Evolutionary conservation across 2,113 vertebrate species (phyloP).

Genomic region (Machaerirhynchus nigripectus): DNA sequence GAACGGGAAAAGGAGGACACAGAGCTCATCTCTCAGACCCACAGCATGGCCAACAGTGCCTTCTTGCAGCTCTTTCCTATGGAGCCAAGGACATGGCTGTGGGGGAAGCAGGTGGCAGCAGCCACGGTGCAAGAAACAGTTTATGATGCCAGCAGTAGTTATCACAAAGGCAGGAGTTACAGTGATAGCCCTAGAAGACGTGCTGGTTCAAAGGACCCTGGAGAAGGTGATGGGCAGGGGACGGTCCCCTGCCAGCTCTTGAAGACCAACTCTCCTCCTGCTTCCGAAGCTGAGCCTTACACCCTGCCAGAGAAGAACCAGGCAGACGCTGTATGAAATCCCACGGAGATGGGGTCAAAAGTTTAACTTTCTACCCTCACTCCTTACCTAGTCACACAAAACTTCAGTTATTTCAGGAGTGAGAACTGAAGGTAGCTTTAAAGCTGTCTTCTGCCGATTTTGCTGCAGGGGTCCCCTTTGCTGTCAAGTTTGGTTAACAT

Average conservation of each 20-base stretch:
- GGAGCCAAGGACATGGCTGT: rapidly evolving
- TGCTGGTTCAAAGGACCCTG: background rate
- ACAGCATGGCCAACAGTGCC: background rate
- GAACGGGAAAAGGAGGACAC: background rate
- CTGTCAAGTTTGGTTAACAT: conserved; percentile 39
- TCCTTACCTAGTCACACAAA: conserved; percentile 30
- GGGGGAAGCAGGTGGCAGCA: background rate
- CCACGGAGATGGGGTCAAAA: conserved; percentile 48
- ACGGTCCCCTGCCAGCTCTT: background rate
- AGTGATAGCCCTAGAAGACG: background rate
- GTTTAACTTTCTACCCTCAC: conserved; percentile 53
- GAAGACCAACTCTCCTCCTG: background rate
- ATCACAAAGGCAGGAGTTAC: background rate
- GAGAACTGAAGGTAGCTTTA: conserved; percentile 35
- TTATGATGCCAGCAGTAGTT: background rate
- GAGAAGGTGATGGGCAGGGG: background rate
- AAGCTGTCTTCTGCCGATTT: conserved; percentile 22
- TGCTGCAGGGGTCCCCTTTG: conserved; percentile 55
- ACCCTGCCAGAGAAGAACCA: background rate
- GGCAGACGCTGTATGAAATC: background rate
- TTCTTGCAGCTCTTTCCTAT: background rate
- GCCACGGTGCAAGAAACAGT: background rate
- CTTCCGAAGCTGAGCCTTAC: background rate
- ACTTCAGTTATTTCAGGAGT: conserved; percentile 48
- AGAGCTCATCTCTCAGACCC: background rate